A percentile compares a stretch with the other conserved stretches of the same genome.
Evolutionary conservation across 2,888 invertebrate genomes (phyloP).

Genomic region (Serripes groenlandicus): DNA sequence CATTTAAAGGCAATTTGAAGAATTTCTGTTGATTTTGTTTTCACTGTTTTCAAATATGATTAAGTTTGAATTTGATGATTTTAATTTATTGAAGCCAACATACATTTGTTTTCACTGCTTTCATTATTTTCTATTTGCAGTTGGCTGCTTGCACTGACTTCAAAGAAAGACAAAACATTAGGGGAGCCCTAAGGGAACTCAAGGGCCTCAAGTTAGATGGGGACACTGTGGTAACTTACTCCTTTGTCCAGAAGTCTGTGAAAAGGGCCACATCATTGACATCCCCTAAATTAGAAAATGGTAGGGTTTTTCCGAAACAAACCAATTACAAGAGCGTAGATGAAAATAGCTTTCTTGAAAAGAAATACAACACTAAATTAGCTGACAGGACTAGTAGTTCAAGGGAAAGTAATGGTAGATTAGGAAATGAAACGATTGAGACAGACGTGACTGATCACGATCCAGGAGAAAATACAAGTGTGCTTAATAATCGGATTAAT

Average conservation of each 20-base stretch:
- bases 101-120: too few species aligned
- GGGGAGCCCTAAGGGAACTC: slow-evolving; percentile 64
- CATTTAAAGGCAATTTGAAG: too few species aligned
- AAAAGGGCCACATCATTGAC: slow-evolving; percentile 1
- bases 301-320: slow-evolving; percentile 16
- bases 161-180: slow-evolving; percentile 60
- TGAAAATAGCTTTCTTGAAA: slow-evolving; percentile 22
- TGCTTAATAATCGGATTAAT: neutral
- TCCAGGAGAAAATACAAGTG: neutral
- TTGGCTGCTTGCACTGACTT: slow-evolving; percentile 65
- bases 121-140: slow-evolving; percentile 60
- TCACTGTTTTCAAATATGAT: too few species aligned
- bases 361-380: slow-evolving; percentile 13
- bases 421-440: neutral
- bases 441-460: neutral
- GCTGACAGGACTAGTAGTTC: neutral
- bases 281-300: slow-evolving; percentile 9
- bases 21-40: too few species aligned
- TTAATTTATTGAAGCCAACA: too few species aligned
- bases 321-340: slow-evolving; percentile 25
- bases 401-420: neutral
- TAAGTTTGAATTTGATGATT: too few species aligned
- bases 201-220: slow-evolving; percentile 65
- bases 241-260: slow-evolving; percentile 33
- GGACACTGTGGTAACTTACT: slow-evolving; percentile 42